Evolutionary conservation across 2,797 vertebrate genomes (phyloP).

Genomic region (Xerus rutilus): DNA sequence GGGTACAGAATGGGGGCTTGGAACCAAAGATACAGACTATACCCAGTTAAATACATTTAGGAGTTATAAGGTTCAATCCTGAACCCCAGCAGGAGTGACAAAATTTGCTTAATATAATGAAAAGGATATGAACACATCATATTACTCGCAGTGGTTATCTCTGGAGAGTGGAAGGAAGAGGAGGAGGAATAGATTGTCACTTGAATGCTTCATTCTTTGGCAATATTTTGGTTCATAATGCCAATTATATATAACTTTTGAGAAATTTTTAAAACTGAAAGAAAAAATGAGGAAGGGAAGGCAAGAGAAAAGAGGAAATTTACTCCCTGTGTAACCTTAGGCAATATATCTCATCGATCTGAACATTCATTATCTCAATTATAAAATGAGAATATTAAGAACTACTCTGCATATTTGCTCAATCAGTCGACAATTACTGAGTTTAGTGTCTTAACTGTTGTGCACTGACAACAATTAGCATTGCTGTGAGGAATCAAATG

Average conservation of each 20-base stretch:
- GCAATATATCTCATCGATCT: neutral
- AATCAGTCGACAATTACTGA: neutral
- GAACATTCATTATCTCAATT: neutral
- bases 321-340: neutral
- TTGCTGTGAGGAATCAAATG: neutral
- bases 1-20: neutral
- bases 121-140: slow-evolving; percentile 5
- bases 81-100: neutral
- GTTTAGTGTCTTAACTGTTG: neutral
- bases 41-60: neutral
- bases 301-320: neutral
- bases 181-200: neutral
- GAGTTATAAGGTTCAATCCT: neutral
- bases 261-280: neutral
- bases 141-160: neutral
- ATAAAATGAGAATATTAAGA: slow-evolving; percentile 21
- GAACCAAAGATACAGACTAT: neutral
- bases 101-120: neutral
- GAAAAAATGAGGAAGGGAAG: neutral
- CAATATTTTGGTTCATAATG: neutral
- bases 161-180: neutral
- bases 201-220: neutral
- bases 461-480: neutral
- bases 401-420: neutral
- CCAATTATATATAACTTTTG: neutral